phyloP scores from a whole-genome alignment of 2,888 invertebrate genomes.

The Sphinx pinastri region DNA sequence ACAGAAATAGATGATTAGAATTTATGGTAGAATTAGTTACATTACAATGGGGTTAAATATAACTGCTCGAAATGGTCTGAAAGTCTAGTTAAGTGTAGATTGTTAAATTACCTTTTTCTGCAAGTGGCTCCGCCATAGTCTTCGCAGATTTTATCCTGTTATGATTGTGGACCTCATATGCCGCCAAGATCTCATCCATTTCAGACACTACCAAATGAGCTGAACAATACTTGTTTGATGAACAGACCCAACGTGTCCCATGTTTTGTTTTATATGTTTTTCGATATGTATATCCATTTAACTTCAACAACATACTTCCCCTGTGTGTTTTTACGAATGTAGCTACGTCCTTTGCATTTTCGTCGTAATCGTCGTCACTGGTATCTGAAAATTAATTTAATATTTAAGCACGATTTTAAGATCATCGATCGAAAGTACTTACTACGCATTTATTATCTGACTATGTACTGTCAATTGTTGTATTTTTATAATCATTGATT shows the following conservation, averaged over 20 bases:
- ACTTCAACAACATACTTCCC: conserved; percentile 43
- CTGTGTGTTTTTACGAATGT: conserved; percentile 43
- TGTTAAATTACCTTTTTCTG: conserved; percentile 18
- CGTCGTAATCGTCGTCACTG: conserved; percentile 30
- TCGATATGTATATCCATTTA: conserved; percentile 36
- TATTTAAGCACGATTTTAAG: not conserved
- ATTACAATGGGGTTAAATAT: not conserved
- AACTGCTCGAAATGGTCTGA: not conserved
- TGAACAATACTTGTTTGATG: conserved; percentile 40
- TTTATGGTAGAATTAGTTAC: not conserved
- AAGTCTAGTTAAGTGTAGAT: too few species aligned
- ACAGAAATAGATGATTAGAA: conserved; percentile 23
- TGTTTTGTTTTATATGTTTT: conserved; percentile 44
- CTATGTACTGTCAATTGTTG: too few species aligned
- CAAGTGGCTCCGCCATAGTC: not conserved
- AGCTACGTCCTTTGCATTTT: conserved; percentile 34
- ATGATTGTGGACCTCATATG: conserved; percentile 38
- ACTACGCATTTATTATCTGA: too few species aligned
- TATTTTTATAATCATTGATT: too few species aligned
- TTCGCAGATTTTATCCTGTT: conserved; percentile 32
- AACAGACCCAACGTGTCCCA: conserved; percentile 50
- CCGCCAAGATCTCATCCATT: conserved; percentile 47
- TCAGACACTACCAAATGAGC: conserved; percentile 48
- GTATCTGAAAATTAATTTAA: not conserved
- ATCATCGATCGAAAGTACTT: not conserved